Conservation (phyloP, 2,888 invertebrate species). For the Campoplex nolae region DNA sequence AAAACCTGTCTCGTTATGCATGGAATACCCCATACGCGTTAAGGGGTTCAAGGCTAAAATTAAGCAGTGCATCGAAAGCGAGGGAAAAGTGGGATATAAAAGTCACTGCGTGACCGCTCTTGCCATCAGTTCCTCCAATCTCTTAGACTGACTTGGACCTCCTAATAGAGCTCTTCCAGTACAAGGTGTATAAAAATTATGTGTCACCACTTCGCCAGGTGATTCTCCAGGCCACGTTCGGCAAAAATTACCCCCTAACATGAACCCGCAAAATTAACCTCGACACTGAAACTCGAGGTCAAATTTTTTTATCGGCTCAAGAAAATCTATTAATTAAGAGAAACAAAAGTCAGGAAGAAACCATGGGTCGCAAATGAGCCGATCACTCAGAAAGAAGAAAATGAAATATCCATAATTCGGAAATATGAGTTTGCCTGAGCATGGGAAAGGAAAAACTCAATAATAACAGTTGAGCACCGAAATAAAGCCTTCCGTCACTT, state of each 20-base stretch:
- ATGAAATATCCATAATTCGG: not conserved
- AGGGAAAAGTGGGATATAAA: too few species aligned
- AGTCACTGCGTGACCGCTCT: too few species aligned
- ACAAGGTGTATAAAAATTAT: not conserved
- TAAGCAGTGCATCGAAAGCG: too few species aligned
- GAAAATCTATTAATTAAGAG: not conserved
- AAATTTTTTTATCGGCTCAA: slow-evolving; percentile 12
- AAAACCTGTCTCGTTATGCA: too few species aligned
- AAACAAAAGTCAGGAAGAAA: slow-evolving; percentile 10
- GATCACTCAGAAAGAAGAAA: not conserved
- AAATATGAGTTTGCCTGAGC: not conserved
- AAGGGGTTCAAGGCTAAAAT: too few species aligned
- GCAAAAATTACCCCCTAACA: slow-evolving; percentile 6
- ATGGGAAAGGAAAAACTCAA: not conserved
- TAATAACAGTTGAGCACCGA: too few species aligned
- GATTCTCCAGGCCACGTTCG: not conserved
- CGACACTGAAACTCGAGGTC: slow-evolving; percentile 5
- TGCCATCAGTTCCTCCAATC: too few species aligned
- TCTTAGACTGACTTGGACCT: too few species aligned
- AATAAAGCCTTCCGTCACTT: too few species aligned
- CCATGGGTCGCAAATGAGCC: not conserved
- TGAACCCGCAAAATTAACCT: slow-evolving; percentile 10
- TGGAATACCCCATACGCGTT: too few species aligned
- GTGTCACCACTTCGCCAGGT: slow-evolving; percentile 20
- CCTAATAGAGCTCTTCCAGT: too few species aligned